Evolutionary conservation across 2,797 vertebrate species (phyloP).

Genomic region (Distichodus sexfasciatus): DNA sequence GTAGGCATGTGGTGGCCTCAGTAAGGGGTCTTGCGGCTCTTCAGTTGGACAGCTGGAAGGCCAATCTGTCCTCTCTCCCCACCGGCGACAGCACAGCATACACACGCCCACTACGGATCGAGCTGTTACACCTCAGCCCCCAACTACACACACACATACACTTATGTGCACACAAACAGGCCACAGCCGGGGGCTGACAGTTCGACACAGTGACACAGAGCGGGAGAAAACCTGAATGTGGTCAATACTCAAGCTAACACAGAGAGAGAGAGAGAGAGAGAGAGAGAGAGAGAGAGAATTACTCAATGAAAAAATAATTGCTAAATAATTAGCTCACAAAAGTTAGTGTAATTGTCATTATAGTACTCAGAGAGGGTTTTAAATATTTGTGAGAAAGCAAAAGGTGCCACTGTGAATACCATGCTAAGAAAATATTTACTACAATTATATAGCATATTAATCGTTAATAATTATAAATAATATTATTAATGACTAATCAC

Average conservation of each 20-base stretch:
- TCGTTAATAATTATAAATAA: no score
- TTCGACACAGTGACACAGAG: conserved; percentile 50
- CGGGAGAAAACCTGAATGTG: conserved; percentile 42
- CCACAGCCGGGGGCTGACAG: conserved; percentile 62
- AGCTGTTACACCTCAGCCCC: conserved; percentile 66
- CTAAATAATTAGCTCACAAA: no score
- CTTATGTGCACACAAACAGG: conserved; percentile 55
- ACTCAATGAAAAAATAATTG: no score
- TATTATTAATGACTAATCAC: no score
- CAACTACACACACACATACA: conserved; percentile 58
- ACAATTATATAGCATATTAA: no score
- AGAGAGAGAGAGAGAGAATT: conserved; percentile 11
- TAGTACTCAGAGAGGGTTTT: no score
- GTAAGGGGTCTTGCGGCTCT: conserved; percentile 67
- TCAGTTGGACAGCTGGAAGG: conserved; percentile 76
- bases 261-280: conserved; percentile 4
- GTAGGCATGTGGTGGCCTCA: conserved; percentile 73
- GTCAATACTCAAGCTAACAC: conserved; percentile 45
- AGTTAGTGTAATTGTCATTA: no score
- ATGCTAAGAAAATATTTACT: no score
- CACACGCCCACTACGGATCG: conserved; percentile 57
- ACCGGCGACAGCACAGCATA: conserved; percentile 44
- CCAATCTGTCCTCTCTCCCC: conserved; percentile 72
- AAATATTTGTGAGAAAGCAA: no score
- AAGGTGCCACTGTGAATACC: no score